phyloP scores from a whole-genome alignment of 2,113 vertebrate genomes.

The Brachionichthys hirsutus region DNA sequence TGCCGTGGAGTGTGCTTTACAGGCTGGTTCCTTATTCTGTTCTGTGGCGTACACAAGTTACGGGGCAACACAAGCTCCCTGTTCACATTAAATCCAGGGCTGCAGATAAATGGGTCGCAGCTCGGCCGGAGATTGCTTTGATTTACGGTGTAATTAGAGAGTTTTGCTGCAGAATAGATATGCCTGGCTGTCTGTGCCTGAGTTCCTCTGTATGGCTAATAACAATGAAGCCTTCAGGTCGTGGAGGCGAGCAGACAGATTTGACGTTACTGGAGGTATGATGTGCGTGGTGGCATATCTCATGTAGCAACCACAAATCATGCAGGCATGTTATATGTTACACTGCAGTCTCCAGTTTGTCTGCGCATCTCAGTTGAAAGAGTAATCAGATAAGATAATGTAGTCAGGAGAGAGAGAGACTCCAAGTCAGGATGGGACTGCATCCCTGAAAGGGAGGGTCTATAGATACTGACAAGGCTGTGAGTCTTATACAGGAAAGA shows the following conservation, averaged over 20 bases:
- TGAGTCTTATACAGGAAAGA: constrained; percentile 48
- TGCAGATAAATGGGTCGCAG: constrained; percentile 64
- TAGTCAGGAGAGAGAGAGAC: constrained; percentile 49
- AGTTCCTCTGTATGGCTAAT: constrained; percentile 50
- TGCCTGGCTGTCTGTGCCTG: constrained; percentile 44
- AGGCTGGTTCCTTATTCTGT: constrained; percentile 27
- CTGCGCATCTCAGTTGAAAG: constrained; percentile 58
- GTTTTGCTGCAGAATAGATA: constrained; percentile 58
- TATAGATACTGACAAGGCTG: constrained; percentile 43
- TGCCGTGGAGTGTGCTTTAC: constrained; percentile 14
- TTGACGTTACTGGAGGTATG: constrained; percentile 68
- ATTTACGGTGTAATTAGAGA: constrained; percentile 68
- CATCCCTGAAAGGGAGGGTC: constrained; percentile 52
- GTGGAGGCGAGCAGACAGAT: constrained; percentile 57
- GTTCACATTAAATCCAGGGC: constrained; percentile 59
- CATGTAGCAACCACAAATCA: constrained; percentile 77
- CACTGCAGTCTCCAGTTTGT: constrained; percentile 74
- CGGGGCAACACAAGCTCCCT: constrained; percentile 46
- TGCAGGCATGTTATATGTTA: constrained; percentile 76
- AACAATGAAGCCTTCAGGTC: constrained; percentile 68
- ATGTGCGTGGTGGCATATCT: constrained; percentile 70
- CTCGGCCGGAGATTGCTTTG: constrained; percentile 65
- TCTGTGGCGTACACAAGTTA: constrained; percentile 58
- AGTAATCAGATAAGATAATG: constrained; percentile 78
- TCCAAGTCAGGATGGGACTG: constrained; percentile 18